Conservation (phyloP, 1,140 invertebrate genomes). For the Drosophila sp. region DNA sequence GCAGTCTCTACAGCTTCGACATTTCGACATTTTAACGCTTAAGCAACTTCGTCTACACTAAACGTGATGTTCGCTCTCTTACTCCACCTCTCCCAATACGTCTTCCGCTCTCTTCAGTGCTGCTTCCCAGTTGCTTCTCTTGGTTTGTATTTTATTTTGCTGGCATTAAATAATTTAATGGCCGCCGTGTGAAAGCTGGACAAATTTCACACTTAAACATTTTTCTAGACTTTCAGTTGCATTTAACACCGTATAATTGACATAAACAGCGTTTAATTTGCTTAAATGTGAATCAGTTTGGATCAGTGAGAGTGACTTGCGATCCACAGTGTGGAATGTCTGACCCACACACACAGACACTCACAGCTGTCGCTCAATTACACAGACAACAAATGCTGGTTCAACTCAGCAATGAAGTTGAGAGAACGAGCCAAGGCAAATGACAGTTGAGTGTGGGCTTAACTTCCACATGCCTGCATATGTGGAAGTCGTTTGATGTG, state of each 20-base stretch:
- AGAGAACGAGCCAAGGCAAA: conserved; percentile 1
- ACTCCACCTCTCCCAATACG: not conserved
- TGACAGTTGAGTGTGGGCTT: not conserved
- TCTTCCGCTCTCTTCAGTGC: conserved; percentile 11
- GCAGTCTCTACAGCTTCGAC: conserved; percentile 54
- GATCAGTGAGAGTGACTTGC: not conserved
- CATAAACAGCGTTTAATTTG: not conserved
- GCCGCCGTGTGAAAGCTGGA: conserved; percentile 60
- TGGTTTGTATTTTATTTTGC: conserved; percentile 20
- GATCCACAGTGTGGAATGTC: not conserved
- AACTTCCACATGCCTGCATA: conserved; percentile 3
- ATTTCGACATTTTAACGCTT: conserved; percentile 60
- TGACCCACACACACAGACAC: not conserved
- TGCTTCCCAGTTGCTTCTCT: conserved; percentile 25
- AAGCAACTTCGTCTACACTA: conserved; percentile 51
- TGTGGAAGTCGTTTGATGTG: not conserved
- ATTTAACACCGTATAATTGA: not conserved
- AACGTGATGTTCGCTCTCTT: conserved; percentile 50
- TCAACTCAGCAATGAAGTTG: not conserved
- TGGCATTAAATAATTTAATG: conserved; percentile 77
- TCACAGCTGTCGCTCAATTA: conserved; percentile 41
- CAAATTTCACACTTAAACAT: conserved; percentile 51
- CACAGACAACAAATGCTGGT: conserved; percentile 24
- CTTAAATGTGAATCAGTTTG: not conserved
- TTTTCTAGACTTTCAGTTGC: not conserved